A percentile compares a stretch with the other conserved stretches of the same genome.
Evolutionary conservation across 1,140 invertebrate genomes (phyloP).

Genomic region (Platyscapa corneri): DNA sequence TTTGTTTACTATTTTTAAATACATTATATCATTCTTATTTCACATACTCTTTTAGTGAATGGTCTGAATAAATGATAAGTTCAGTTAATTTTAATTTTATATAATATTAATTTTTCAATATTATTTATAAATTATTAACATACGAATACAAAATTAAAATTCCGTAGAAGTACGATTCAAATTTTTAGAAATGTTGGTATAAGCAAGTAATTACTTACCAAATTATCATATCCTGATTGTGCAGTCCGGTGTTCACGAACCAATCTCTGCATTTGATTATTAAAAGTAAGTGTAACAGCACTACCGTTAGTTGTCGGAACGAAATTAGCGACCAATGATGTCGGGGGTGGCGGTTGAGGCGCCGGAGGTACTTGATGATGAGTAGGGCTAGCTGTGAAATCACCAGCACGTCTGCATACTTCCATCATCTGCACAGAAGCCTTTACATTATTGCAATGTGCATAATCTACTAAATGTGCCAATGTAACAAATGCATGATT

Average conservation of each 20-base stretch:
- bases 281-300: conserved; percentile 89
- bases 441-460: conserved; percentile 96
- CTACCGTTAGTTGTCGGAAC: conserved; percentile 87
- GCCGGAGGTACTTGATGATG: conserved; percentile 77
- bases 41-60: too few species aligned
- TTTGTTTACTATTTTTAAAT: neutral
- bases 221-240: conserved; percentile 80
- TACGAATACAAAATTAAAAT: too few species aligned
- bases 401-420: conserved; percentile 83
- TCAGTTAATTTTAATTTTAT: too few species aligned
- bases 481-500: conserved; percentile 96
- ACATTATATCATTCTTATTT: neutral
- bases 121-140: too few species aligned
- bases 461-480: conserved; percentile 95
- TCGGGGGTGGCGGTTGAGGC: conserved; percentile 78
- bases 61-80: too few species aligned
- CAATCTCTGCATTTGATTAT: conserved; percentile 85
- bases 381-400: conserved; percentile 75
- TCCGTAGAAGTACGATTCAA: too few species aligned
- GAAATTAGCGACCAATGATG: conserved; percentile 79
- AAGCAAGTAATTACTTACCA: conserved; percentile 66
- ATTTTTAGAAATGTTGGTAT: neutral
- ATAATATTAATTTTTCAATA: too few species aligned
- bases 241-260: conserved; percentile 77
- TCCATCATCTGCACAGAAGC: conserved; percentile 98